These are phyloP conservation scores for Mus musculus DNA, from an alignment of 2,113 vertebrate species.

Conservation along the genomic window GRCm39 chr13:46981501-46982000, in stretches of 20 bases:
- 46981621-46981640: background rate
- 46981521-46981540: background rate
- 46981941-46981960: background rate
- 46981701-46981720: background rate
- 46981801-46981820: too few relatives aligned
- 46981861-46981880: background rate
- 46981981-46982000: constrained; percentile 7
- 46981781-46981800: background rate
- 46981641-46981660: background rate
- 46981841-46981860: background rate
- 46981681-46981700: background rate
- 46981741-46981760: background rate
- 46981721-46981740: background rate
- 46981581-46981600: background rate
- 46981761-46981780: background rate
- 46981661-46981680: background rate
- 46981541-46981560: background rate
- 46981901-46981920: background rate
- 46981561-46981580: fast-evolving
- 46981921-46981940: background rate
- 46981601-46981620: background rate
- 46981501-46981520: background rate
- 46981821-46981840: too few relatives aligned
- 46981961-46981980: background rate
- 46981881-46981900: background rate